Percentiles rank a stretch among this genome's conserved stretches.
Evolutionary conservation across 2,797 vertebrate genomes (phyloP).

Genomic region (Arrhamphus sclerolepis): DNA sequence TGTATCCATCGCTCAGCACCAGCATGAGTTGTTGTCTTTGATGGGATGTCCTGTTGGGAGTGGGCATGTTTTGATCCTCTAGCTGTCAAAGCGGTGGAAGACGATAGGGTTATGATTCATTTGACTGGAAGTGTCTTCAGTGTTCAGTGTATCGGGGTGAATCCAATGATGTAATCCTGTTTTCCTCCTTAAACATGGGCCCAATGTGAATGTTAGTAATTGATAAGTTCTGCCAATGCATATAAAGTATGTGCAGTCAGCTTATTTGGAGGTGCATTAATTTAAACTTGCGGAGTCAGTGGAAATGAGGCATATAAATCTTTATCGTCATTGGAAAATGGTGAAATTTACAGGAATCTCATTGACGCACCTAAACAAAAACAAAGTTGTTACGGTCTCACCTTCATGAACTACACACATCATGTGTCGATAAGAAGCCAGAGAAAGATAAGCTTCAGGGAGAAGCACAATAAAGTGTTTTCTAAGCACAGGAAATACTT

Average conservation of each 20-base stretch:
- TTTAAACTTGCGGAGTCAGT: constrained; percentile 1
- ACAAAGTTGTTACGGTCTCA: not conserved
- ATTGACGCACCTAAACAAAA: not conserved
- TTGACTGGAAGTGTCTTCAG: not conserved
- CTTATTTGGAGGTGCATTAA: constrained; percentile 16
- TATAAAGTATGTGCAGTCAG: constrained; percentile 23
- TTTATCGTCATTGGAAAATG: not conserved
- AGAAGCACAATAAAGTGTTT: constrained; percentile 51
- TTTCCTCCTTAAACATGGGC: constrained; percentile 15
- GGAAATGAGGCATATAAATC: not conserved
- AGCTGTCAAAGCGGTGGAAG: constrained; percentile 33
- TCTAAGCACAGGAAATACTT: constrained; percentile 17
- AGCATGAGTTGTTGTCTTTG: constrained; percentile 47
- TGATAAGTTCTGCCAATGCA: not conserved
- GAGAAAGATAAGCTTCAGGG: constrained; percentile 45
- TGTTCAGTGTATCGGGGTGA: not conserved
- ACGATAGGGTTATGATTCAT: constrained; percentile 36
- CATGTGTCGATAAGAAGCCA: constrained; percentile 46
- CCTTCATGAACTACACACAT: constrained; percentile 18
- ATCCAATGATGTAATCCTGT: constrained; percentile 11
- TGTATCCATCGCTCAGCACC: constrained; percentile 11
- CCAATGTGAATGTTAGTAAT: constrained; percentile 8
- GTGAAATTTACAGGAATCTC: not conserved
- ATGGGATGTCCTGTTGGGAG: constrained; percentile 32
- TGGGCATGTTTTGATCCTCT: constrained; percentile 52